Evolutionary conservation across 2,888 invertebrate genomes (phyloP), one percentile per base, ranked within the genome.

Genomic region (Graphium colonna): DNA sequence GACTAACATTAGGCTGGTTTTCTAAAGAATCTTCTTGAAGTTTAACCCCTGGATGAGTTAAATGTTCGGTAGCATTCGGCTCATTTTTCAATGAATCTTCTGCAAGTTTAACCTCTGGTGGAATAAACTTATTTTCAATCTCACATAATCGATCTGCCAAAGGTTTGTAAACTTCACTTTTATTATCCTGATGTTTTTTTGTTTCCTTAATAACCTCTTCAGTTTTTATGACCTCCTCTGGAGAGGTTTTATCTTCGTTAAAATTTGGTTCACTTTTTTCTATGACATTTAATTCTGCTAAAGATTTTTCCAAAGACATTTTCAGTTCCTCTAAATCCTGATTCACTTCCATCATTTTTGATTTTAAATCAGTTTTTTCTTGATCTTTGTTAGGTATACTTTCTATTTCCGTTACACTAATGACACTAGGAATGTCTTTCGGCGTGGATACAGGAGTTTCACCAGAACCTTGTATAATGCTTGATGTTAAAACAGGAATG

Each of bases 331-430:
- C 85, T 84, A 89, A 82, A 49, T 86, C 87, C 65, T 81, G 73
- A 58, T 82, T 86, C 0, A 88, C 88, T 68, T 87, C 87, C 66
- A 86, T 75, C 64, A 85, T 82, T 75, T 87, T 85, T 0, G 86
- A 83, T 69, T 84, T 86, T 1, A 86, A 63, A 60, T 82, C 83
- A 3, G 77, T 84, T 58, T 82, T 83, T 63, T 82, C 82, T 31
- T 36, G 51, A 41, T 52, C 51, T 12, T 58, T 62, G 18, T 53
- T 54, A 39, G 48, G 45, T 55, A 55, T 59, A 1, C 38, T 51
- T 44, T 64, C 62, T 4, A 62, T 58, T 56, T 70, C 68, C n/a
- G 60, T 60, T 10, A 68, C 60, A 52, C 59, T 60, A 16, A 71
- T 58, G 18, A 57, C 62, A 17, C 67, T 55, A 33, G 63, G 43